Conservation (phyloP, 2,888 invertebrate species). For the Nemapogon koenigi region DNA sequence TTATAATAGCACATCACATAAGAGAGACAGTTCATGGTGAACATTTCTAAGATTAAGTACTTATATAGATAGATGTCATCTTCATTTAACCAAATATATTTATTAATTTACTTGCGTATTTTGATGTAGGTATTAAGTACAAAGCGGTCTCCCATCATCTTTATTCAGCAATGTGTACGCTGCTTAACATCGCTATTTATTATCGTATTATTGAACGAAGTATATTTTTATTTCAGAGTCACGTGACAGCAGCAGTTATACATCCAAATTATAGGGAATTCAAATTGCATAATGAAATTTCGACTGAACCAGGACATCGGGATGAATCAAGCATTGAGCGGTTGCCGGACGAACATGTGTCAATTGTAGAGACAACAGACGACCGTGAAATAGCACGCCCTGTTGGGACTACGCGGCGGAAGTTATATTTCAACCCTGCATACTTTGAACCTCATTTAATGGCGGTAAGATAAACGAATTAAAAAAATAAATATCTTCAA, state of each 20-base stretch:
- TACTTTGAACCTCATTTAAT: conserved; percentile 89
- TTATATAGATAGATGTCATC: too few species aligned
- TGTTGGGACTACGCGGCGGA: conserved; percentile 75
- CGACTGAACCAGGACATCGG: conserved; percentile 29
- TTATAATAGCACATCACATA: too few species aligned
- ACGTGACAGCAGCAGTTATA: conserved; percentile 75
- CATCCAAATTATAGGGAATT: conserved; percentile 64
- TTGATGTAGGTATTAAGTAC: too few species aligned
- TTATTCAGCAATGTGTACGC: too few species aligned
- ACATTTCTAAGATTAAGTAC: too few species aligned
- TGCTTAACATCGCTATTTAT: too few species aligned
- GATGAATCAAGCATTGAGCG: conserved; percentile 71
- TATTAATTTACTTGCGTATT: too few species aligned
- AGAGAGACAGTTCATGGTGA: too few species aligned
- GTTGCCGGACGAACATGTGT: conserved; percentile 84
- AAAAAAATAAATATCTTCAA: neutral
- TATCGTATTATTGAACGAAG: too few species aligned
- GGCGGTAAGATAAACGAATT: conserved; percentile 62
- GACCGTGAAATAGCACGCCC: conserved; percentile 72
- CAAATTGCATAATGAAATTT: conserved; percentile 29
- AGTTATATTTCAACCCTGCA: conserved; percentile 89
- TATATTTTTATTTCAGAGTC: conserved; percentile 44
- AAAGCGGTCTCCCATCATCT: too few species aligned
- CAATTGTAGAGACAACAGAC: conserved; percentile 82
- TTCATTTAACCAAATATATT: too few species aligned